Evolutionary conservation across 2,113 vertebrate species (phyloP).

Genomic region (Brachirus orientalis): DNA sequence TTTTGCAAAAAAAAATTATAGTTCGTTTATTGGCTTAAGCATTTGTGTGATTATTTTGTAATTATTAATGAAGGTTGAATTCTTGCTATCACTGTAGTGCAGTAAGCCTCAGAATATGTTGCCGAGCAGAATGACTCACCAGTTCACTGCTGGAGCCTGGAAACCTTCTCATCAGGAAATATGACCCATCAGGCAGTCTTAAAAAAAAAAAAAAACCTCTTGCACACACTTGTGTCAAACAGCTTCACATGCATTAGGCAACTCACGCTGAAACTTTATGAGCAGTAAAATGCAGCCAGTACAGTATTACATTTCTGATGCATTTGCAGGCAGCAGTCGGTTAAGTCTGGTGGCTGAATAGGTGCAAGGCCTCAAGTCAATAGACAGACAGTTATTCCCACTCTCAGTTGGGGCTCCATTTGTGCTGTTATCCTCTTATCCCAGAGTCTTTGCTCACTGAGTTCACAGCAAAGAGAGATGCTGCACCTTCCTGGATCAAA

Average conservation of each 20-base stretch:
- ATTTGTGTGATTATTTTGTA: no score
- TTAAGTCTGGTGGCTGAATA: conserved; percentile 47
- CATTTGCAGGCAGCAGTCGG: conserved; percentile 1
- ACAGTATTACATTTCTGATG: conserved; percentile 40
- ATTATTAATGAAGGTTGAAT: no score
- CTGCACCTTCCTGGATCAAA: conserved; percentile 46
- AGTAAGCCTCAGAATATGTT: background rate
- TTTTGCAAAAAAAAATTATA: no score
- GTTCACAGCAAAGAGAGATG: conserved; percentile 38
- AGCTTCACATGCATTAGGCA: conserved; percentile 26
- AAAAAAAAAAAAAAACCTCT: conserved; percentile 3
- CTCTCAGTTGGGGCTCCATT: conserved; percentile 17
- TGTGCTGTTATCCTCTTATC: conserved; percentile 11
- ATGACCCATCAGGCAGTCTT: conserved; percentile 1
- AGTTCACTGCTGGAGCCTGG: conserved; percentile 24
- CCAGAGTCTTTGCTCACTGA: conserved; percentile 1
- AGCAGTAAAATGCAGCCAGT: conserved; percentile 12
- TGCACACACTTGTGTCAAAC: no score
- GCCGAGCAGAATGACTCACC: conserved; percentile 53
- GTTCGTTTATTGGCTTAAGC: no score
- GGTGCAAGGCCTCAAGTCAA: conserved; percentile 53
- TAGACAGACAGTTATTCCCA: conserved; percentile 18
- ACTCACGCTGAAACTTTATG: conserved; percentile 30
- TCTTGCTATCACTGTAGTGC: background rate
- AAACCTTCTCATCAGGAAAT: conserved; percentile 48